phyloP scores from a whole-genome alignment of 2,888 invertebrate genomes.

The Xiphydria camelus region DNA sequence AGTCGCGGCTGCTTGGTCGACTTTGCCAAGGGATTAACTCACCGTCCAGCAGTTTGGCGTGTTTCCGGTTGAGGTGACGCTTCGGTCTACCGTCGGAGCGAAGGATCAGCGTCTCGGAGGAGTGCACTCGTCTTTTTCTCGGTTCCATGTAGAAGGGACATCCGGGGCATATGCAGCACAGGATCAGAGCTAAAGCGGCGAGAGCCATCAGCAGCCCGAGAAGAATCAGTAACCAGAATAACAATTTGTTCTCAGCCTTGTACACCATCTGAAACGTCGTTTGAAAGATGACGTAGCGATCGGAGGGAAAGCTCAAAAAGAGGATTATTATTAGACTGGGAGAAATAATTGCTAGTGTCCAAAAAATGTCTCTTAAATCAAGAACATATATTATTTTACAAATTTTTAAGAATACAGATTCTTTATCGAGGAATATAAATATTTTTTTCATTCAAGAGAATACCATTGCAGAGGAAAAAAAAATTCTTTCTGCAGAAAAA shows the following conservation, averaged over 20 bases:
- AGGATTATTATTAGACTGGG: neutral
- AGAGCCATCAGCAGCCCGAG: constrained; percentile 75
- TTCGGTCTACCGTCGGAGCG: constrained; percentile 46
- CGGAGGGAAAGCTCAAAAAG: too few relatives aligned
- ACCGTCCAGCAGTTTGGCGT: constrained; percentile 36
- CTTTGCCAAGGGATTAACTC: too few relatives aligned
- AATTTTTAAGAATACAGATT: too few relatives aligned
- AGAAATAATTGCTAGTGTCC: too few relatives aligned
- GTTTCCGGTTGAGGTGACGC: constrained; percentile 46
- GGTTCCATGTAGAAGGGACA: constrained; percentile 82
- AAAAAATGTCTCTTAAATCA: too few relatives aligned
- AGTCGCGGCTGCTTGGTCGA: too few relatives aligned
- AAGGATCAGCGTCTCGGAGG: constrained; percentile 47
- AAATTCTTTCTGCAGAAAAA: too few relatives aligned
- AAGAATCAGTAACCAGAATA: constrained; percentile 78
- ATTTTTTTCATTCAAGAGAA: too few relatives aligned
- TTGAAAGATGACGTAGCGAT: constrained; percentile 8
- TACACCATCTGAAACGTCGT: constrained; percentile 72
- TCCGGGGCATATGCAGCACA: constrained; percentile 83
- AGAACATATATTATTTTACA: too few relatives aligned
- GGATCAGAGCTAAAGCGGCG: constrained; percentile 71
- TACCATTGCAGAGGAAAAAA: too few relatives aligned
- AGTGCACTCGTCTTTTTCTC: constrained; percentile 58
- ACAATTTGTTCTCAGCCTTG: constrained; percentile 71
- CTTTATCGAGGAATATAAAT: too few relatives aligned